Base-by-base conservation (phyloP, 2,113 vertebrate genomes). In the Salvelinus sp. region DNA sequence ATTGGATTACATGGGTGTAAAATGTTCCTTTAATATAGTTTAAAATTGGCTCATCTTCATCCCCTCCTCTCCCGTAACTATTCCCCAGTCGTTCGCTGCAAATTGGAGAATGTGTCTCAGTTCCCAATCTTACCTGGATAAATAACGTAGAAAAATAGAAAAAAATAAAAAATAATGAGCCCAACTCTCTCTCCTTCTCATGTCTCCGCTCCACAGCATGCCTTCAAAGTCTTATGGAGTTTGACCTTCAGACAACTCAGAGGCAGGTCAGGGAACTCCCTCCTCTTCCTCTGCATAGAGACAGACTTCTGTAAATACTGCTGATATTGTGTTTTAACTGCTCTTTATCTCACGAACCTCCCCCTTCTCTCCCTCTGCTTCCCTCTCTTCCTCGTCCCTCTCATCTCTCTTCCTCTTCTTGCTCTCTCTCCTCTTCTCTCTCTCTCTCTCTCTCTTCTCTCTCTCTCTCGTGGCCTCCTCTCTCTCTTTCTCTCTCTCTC, bases 151-250 rank as follows among this genome's bases (percentile, higher is more conserved):
- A n/a, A n/a, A n/a, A n/a, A n/a, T n/a, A n/a, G n/a, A n/a, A n/a
- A n/a, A n/a, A n/a, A n/a, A n/a, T n/a, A n/a, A n/a, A n/a, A n/a
- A n/a, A n/a, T 33, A 33, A 33, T 33, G 30, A 6, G 4, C 30
- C 5, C 5, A 5, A 6, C 20, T 48, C 14, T 18, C 7, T 68
- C n/a, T 3, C 23, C 23, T 23, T 6, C 1, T 67, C 25, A n/a
- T 38, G 22, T 79, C 12, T 16, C 47, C 73, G 88, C 81, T 91
- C 86, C 64, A 69, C 92, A 99, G 98, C 83, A 97, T 98, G n/a
- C 82, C 93, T 99, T 82, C n/a, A n/a, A 99, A 98, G 87, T 96
- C 97, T 81, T 81, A 97, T 99, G 97, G 98, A 99, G 92, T 98
- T 98, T 87, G 92, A 95, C 48, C 93, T 95, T 92, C 95, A 1